Base-by-base conservation (phyloP, 2,797 vertebrate genomes). In the Astyanax mexicanus region DNA sequence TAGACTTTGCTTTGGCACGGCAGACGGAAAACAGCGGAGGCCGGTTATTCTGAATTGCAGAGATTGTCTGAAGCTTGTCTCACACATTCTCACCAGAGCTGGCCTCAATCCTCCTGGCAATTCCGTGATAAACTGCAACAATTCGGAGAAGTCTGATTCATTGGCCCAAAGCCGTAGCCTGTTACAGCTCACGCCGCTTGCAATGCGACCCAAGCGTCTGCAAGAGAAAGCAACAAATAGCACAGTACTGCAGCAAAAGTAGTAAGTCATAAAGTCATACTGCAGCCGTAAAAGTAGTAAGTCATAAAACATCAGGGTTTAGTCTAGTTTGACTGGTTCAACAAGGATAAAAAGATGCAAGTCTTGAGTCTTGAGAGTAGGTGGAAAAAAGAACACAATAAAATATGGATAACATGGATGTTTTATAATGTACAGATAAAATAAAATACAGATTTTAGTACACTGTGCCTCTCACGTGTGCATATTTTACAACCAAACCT, bases 161-260 rank as follows among this genome's bases (percentile, higher is more conserved):
- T 91, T 93, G 80, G 80, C 90, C 89, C 92, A 93, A 81, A 90
- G 90, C 78, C 85, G 93, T 73, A 98, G 76, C 82, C 88, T 89
- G 44, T 93, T 83, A 81, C 95, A 97, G 79, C 88, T 93, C 90
- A 96, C 91, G 51, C 96, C 96, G 70, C 88, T 84, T 13, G 92
- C 91, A 69, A 97, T 90, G 10, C 81, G 91, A 64, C 95, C 95
- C 83, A 98, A 87, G 82, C 82, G 81, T 79, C 96, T 98, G 76
- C 3, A 72, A 68, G n/a, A 47, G 42, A 62, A 49, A 72, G 15
- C 27, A 69, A 11, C 11, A 74, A 74, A 57, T 15, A 17, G 79
- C 75, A 51, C 2, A 80, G 2, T 78, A 23, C 15, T 64, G 13
- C 55, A 27, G 60, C 17, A 64, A 55, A n/a, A 29, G 5, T 21